phyloP scores from a whole-genome alignment of 2,888 invertebrate species.

The Hoplodrina blanda region DNA sequence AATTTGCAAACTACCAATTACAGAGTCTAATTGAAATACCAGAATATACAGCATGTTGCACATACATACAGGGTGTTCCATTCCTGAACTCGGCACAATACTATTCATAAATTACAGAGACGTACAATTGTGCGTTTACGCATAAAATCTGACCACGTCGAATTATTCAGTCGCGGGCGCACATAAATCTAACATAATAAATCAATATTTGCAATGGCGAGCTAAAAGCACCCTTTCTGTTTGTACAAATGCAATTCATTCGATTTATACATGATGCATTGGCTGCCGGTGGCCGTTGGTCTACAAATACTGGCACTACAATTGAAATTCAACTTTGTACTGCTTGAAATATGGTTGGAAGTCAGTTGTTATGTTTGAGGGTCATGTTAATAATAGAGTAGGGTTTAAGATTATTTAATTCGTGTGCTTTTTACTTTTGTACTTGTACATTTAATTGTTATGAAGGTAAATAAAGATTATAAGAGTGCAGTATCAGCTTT shows the following conservation, averaged over 20 bases:
- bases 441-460: slow-evolving; percentile 18
- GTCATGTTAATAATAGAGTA: slow-evolving; percentile 40
- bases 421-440: slow-evolving; percentile 39
- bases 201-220: slow-evolving; percentile 82
- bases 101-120: slow-evolving; percentile 50
- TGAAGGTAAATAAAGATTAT: neutral
- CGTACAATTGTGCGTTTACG: slow-evolving; percentile 51
- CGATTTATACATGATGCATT: slow-evolving; percentile 77
- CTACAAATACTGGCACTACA: slow-evolving; percentile 46
- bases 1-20: neutral
- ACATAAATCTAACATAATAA: slow-evolving; percentile 77
- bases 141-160: slow-evolving; percentile 61
- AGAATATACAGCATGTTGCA: slow-evolving; percentile 5
- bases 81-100: slow-evolving; percentile 25
- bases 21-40: neutral
- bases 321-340: slow-evolving; percentile 42
- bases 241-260: slow-evolving; percentile 77
- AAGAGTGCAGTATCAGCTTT: neutral
- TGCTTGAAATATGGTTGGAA: slow-evolving; percentile 3
- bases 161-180: slow-evolving; percentile 60
- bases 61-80: neutral
- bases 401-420: slow-evolving; percentile 59
- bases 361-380: neutral
- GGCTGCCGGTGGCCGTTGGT: slow-evolving; percentile 53
- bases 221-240: slow-evolving; percentile 81